These are phyloP conservation scores for Masticophis lateralis DNA, from an alignment of 2,797 vertebrate genomes.

Conservation along the genomic window DNA sequence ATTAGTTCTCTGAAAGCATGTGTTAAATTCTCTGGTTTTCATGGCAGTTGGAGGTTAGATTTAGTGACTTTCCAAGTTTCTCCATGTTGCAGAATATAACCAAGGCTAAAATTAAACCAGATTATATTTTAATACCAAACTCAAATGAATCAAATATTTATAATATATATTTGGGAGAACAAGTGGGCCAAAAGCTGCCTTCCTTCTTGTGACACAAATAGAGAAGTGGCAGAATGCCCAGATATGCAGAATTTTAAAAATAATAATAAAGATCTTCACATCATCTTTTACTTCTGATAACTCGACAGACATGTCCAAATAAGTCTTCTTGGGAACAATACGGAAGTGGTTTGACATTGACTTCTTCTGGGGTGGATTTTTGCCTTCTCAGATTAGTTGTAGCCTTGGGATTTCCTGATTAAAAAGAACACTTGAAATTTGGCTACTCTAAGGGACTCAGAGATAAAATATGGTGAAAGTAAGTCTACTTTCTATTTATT, in stretches of 20 bases:
- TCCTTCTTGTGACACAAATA: neutral
- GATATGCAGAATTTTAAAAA: neutral
- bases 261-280: neutral
- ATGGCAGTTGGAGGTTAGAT: neutral
- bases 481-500: neutral
- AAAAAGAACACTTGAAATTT: neutral
- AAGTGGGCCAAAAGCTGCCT: neutral
- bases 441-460: neutral
- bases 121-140: neutral
- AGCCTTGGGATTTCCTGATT: neutral
- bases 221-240: neutral
- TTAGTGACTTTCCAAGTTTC: no score
- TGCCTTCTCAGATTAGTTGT: neutral
- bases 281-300: neutral
- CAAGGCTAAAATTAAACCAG: neutral
- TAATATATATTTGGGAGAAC: neutral
- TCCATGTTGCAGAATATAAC: neutral
- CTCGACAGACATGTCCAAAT: neutral
- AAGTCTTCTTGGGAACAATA: neutral
- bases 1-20: slow-evolving; percentile 1
- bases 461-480: neutral
- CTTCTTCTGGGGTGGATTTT: neutral
- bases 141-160: neutral
- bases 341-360: neutral
- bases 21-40: neutral